Evolutionary conservation across 2,888 invertebrate species (phyloP), one percentile per base, ranked within the genome.

Genomic region (Drosophila multiciliata): DNA sequence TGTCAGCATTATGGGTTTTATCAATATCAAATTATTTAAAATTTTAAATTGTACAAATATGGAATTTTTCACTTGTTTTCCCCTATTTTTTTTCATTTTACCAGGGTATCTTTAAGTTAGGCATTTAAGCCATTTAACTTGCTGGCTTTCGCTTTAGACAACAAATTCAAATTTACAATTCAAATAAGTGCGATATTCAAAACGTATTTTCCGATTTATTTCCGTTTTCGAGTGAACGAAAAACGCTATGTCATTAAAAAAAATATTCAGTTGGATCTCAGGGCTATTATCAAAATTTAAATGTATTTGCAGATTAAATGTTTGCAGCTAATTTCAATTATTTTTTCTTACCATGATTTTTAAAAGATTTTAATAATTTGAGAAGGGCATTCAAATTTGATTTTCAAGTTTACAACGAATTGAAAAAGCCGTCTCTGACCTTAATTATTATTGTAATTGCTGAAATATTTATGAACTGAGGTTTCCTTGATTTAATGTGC

Each of bases 101-200:
- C 3, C 54, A 54, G 54, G 26, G 54, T 36, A 54, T 54, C 35
- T 11, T 1, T 11, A 9, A 6, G 53, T 9, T 20, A 3, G 3
- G 15, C 29, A 2, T 7, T 12, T 45, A 20, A 38, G 26, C 15
- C 1, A 29, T 1, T 6, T 12, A 40, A 15, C 15, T 20, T 42
- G 3, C n/a, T 15, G 55, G 20, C 55, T 55, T 55, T 55, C 55
- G 29, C 29, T 29, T 55, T 40, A n/a, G 12, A 29, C 38, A 55
- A 29, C n/a, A 29, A 40, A 57, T 57, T 40, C 20, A 9, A 29
- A 32, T 57, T 42, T n/a, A 40, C 29, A 40, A 15, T 32, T 57
- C 40, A 57, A 57, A 29, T 32, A 57, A 55, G 29, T 55, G 38
- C 38, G 38, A 40, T 55, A n/a, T n/a, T 29, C 15, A n/a, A 38